phyloP scores from a whole-genome alignment of 2,888 invertebrate genomes.

The Nemotelus pantherinus region DNA sequence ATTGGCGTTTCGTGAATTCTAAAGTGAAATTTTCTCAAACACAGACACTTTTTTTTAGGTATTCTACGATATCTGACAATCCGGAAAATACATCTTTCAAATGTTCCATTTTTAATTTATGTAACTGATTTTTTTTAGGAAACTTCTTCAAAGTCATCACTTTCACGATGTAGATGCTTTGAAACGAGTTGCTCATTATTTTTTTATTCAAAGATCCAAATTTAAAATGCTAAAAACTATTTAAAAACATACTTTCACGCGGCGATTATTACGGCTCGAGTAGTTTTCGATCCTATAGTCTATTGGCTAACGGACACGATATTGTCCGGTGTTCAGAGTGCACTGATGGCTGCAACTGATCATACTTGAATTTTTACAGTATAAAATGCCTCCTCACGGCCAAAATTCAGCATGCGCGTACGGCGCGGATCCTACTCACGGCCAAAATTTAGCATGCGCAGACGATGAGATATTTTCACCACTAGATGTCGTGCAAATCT shows the following conservation, averaged over 20 bases:
- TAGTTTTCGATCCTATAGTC: not conserved
- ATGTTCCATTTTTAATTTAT: not conserved
- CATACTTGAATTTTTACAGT: not conserved
- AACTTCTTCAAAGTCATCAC: no score
- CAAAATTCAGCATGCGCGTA: slow-evolving; percentile 11
- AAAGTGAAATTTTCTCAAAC: no score
- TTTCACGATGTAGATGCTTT: no score
- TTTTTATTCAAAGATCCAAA: no score
- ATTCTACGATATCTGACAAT: no score
- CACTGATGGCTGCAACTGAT: slow-evolving; percentile 25
- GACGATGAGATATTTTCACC: no score
- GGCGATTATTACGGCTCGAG: not conserved
- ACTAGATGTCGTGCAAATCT: no score
- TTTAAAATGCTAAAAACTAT: not conserved
- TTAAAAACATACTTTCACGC: not conserved
- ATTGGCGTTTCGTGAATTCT: no score
- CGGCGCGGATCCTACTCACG: not conserved
- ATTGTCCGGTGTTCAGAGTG: slow-evolving; percentile 18
- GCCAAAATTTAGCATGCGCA: no score
- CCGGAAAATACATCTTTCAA: no score
- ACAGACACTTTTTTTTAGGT: no score
- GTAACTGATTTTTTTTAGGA: not conserved
- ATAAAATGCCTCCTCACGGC: not conserved
- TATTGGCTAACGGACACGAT: not conserved
- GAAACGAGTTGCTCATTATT: no score